Conservation (phyloP, 2,113 vertebrate species). For the Reinhardtius hippoglossoides region DNA sequence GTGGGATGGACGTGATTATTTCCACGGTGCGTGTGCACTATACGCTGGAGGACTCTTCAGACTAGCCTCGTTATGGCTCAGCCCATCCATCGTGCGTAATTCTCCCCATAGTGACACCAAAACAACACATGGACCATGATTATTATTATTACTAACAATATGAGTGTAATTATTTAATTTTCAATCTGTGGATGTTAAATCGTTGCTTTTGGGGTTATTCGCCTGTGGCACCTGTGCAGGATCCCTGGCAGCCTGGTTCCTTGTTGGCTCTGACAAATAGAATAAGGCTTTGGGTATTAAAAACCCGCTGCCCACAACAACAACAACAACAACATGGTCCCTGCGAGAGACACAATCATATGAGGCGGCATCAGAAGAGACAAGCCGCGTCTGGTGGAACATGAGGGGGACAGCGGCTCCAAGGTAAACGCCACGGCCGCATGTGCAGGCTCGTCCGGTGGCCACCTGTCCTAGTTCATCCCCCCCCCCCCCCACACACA, state of each 20-base stretch:
- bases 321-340: not conserved
- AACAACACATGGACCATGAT: slow-evolving; percentile 23
- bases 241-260: not conserved
- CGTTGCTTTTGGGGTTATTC: not conserved
- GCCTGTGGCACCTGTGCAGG: slow-evolving; percentile 51
- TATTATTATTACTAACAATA: not conserved
- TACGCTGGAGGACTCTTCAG: slow-evolving; percentile 43
- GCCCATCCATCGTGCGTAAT: slow-evolving; percentile 47
- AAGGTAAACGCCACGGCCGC: slow-evolving; percentile 59
- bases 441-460: slow-evolving; percentile 52
- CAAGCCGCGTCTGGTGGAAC: slow-evolving; percentile 43
- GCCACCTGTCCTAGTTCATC: slow-evolving; percentile 79
- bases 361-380: slow-evolving; percentile 30
- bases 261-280: slow-evolving; percentile 23
- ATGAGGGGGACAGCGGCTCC: slow-evolving; percentile 35
- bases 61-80: slow-evolving; percentile 22
- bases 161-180: not conserved
- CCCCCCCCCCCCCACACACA: slow-evolving; percentile 13
- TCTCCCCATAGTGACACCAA: slow-evolving; percentile 27
- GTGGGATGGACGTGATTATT: slow-evolving; percentile 20
- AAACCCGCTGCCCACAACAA: slow-evolving; percentile 17
- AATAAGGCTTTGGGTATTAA: slow-evolving; percentile 28
- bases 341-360: not conserved
- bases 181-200: not conserved
- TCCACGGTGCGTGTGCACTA: slow-evolving; percentile 27